phyloP scores from a whole-genome alignment of 1,140 invertebrate species.

The Plodia interpunctella region DNA sequence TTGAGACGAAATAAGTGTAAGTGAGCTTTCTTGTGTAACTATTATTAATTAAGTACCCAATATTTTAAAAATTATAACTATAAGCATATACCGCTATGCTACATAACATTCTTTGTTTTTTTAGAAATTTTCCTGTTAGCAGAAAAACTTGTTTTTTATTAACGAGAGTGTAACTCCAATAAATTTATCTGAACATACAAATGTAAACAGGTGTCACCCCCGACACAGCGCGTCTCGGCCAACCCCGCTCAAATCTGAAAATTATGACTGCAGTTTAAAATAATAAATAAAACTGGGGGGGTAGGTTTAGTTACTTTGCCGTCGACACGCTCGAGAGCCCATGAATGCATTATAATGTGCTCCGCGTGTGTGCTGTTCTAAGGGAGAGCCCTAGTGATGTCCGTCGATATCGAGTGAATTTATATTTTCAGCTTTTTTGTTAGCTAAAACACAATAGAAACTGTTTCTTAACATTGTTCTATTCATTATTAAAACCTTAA shows the following conservation, averaged over 20 bases:
- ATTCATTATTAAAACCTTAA: too few relatives aligned
- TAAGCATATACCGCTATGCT: too few relatives aligned
- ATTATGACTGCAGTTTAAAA: conserved; percentile 68
- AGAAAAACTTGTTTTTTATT: too few relatives aligned
- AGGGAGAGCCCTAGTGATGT: conserved; percentile 41
- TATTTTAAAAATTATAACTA: too few relatives aligned
- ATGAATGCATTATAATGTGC: conserved; percentile 70
- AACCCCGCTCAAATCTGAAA: conserved; percentile 43
- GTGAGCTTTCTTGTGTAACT: too few relatives aligned
- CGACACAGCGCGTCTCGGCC: conserved; percentile 23
- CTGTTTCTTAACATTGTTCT: too few relatives aligned
- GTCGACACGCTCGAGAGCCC: conserved; percentile 67
- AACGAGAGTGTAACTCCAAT: neutral
- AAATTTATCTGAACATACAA: neutral
- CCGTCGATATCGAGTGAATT: neutral
- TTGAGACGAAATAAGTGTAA: too few relatives aligned
- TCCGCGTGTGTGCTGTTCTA: conserved; percentile 39
- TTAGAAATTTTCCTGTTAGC: neutral
- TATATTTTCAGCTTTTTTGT: neutral
- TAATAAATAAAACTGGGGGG: conserved; percentile 59
- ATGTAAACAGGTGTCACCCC: conserved; percentile 34
- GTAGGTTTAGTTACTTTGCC: conserved; percentile 65
- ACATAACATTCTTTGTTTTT: too few relatives aligned
- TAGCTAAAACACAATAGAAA: too few relatives aligned
- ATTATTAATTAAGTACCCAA: too few relatives aligned